These are phyloP conservation scores for Poecilobothrus nobilitatus DNA, from an alignment of 2,888 invertebrate species.

Conservation along the genomic window DNA sequence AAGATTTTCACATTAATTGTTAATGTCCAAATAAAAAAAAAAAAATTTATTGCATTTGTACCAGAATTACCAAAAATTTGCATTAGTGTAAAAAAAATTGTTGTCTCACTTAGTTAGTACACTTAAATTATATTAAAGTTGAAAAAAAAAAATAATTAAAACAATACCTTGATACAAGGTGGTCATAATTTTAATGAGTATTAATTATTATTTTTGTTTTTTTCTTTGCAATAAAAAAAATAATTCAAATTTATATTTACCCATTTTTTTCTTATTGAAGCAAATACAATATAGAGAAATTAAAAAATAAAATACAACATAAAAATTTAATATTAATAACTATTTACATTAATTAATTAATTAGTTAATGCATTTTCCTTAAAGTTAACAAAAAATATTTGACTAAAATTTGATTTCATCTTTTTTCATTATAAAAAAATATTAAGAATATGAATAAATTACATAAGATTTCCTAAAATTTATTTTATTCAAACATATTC, in stretches of 20 bases:
- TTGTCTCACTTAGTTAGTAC: too few relatives aligned
- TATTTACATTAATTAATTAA: not conserved
- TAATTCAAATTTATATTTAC: not conserved
- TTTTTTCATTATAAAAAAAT: conserved; percentile 2
- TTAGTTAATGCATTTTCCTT: not conserved
- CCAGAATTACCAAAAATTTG: not conserved
- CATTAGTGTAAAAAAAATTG: not conserved
- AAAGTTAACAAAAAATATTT: conserved; percentile 1
- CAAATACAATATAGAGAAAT: too few relatives aligned
- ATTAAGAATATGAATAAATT: too few relatives aligned
- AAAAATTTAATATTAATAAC: not conserved
- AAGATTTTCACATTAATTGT: too few relatives aligned
- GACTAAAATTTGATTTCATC: conserved; percentile 16
- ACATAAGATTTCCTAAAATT: not conserved
- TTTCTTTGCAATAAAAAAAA: not conserved
- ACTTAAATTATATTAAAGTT: not conserved
- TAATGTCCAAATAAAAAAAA: too few relatives aligned
- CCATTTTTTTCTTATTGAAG: too few relatives aligned
- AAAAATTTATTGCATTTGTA: not conserved
- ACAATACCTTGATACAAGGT: conserved; percentile 1
- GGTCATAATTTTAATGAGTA: not conserved
- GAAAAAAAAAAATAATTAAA: not conserved
- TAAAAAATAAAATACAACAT: not conserved
- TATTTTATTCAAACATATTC: conserved; percentile 64
- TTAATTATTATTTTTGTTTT: not conserved